Evolutionary conservation across 1,140 invertebrate species (phyloP), one percentile per base, ranked within the genome.

Genomic region (Drosophila subobscura): DNA sequence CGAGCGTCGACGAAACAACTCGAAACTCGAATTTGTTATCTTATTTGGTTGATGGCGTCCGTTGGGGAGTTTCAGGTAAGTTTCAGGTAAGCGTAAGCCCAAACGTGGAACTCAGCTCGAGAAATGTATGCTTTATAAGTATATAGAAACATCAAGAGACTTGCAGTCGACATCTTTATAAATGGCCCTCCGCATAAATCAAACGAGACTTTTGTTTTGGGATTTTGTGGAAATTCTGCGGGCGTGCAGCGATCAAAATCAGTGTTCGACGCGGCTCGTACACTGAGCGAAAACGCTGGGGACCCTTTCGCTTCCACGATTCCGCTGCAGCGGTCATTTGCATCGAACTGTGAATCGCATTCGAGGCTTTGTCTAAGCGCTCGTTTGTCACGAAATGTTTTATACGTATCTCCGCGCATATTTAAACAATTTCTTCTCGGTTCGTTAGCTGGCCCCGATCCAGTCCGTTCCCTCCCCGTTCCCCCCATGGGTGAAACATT

Each of bases 101-200:
- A 79, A 79, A 85, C 72, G 77, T 77, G 77, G 65, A 78, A 65
- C 68, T 68, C 56, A 78, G 61, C 68, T 68, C 56, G 51, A 51
- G 60, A 65, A 65, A 51, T 46, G 59, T 50, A 57, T 67, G 60
- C 71, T 47, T 68, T 53, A 60, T 46, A 47, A 42, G 29, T 58
- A 52, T 55, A 41, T 56, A 29, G 56, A 59, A 55, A 51, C 71
- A 47, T 79, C 52, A 47, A 56, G 49, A 68, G 72, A 60, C 68
- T 80, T 68, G 16, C 63, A 68, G 80, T 73, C 73, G 64, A 86
- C 81, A 88, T 88, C 81, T 86, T 88, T 86, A 86, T 86, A 86
- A 86, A 86, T 88, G 73, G 81, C 83, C 72, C 72, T 64, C 54
- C 53, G 65, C 73, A 88, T 85, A 85, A 86, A 85, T 88, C 81